phyloP scores from a whole-genome alignment of 2,113 vertebrate species.

The Brienomyrus brachyistius region DNA sequence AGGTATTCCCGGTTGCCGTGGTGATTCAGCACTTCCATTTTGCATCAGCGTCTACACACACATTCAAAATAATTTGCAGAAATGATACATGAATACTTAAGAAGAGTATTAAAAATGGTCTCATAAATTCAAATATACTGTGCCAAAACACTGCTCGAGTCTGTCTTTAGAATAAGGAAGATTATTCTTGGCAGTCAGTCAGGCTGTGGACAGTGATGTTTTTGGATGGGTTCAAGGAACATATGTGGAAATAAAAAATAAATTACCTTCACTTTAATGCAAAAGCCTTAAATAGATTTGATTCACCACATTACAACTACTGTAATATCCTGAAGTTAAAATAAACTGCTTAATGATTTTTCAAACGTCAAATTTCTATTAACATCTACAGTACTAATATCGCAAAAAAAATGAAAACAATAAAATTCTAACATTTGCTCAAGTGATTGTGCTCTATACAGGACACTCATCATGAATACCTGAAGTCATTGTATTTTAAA shows the following conservation, averaged over 20 bases:
- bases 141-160: slow-evolving; percentile 46
- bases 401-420: not conserved
- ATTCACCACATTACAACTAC: slow-evolving; percentile 40
- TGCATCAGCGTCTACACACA: slow-evolving; percentile 43
- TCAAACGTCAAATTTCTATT: not conserved
- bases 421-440: not conserved
- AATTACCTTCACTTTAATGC: slow-evolving; percentile 41
- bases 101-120: slow-evolving; percentile 50
- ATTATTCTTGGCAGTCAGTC: slow-evolving; percentile 31
- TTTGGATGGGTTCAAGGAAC: slow-evolving; percentile 25
- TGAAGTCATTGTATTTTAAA: not conserved
- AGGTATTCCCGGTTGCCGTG: not conserved
- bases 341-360: slow-evolving; percentile 15
- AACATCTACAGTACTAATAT: not conserved
- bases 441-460: not conserved
- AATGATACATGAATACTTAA: slow-evolving; percentile 45
- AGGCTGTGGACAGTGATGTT: slow-evolving; percentile 28
- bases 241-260: slow-evolving; percentile 17
- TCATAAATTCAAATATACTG: slow-evolving; percentile 50
- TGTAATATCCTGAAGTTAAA: slow-evolving; percentile 25
- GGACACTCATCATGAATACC: not conserved
- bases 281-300: slow-evolving; percentile 40
- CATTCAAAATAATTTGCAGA: slow-evolving; percentile 54
- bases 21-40: slow-evolving; percentile 31
- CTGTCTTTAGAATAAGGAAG: slow-evolving; percentile 39